Percentiles rank a stretch among this genome's conserved stretches.
phyloP scores from a whole-genome alignment of 1,140 invertebrate genomes.

The Colletes latitarsis region DNA sequence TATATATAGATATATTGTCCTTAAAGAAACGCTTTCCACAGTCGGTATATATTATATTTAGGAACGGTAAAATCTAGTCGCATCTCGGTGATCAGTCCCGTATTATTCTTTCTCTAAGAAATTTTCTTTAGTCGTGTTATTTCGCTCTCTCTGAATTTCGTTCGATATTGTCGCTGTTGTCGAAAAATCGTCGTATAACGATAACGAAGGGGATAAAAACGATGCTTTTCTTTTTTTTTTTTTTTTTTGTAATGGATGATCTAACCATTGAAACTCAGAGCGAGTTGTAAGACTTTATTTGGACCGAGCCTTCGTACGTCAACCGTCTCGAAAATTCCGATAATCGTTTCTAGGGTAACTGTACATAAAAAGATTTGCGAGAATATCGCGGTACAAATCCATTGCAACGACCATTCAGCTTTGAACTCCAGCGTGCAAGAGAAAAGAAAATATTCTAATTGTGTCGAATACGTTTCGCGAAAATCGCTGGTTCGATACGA shows the following conservation, averaged over 20 bases:
- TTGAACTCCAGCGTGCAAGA: too few relatives aligned
- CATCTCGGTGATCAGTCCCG: conserved; percentile 53
- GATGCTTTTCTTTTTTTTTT: too few relatives aligned
- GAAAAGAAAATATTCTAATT: too few relatives aligned
- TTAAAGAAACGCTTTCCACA: conserved; percentile 55
- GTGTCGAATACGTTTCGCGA: too few relatives aligned
- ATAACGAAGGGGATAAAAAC: neutral
- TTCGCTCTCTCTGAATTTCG: conserved; percentile 4
- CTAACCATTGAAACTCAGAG: conserved; percentile 2
- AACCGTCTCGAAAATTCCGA: neutral
- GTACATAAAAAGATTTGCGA: neutral
- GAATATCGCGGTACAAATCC: conserved; percentile 19
- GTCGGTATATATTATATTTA: conserved; percentile 49
- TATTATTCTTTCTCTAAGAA: conserved; percentile 10
- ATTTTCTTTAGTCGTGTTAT: conserved; percentile 12
- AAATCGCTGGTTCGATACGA: neutral
- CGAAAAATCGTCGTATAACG: neutral
- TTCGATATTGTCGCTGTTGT: neutral
- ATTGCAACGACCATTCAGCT: neutral
- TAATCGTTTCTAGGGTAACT: neutral
- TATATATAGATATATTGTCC: conserved; percentile 57
- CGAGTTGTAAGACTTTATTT: too few relatives aligned
- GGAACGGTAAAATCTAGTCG: conserved; percentile 55
- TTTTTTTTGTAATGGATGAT: neutral
- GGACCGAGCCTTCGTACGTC: too few relatives aligned